Evolutionary conservation across 2,113 vertebrate genomes (phyloP).

Genomic region (Actenoides hombroni): DNA sequence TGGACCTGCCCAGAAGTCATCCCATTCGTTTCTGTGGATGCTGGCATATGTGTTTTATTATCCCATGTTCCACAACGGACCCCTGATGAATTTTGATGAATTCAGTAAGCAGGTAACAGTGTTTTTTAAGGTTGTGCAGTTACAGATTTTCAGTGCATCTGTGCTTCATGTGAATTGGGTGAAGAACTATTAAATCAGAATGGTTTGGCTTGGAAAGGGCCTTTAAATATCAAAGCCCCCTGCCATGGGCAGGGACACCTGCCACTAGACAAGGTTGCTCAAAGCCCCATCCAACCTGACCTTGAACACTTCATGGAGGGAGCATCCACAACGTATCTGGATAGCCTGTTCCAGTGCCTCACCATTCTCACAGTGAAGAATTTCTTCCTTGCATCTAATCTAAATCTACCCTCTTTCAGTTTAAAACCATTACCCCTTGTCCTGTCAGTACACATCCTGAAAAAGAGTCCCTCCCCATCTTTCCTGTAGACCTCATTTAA

Average conservation of each 20-base stretch:
- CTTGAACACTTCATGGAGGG: background rate
- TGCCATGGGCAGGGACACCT: background rate
- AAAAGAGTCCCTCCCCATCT: background rate
- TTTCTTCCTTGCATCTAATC: background rate
- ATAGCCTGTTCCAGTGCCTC: background rate
- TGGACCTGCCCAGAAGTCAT: slow-evolving; percentile 34
- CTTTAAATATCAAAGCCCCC: background rate
- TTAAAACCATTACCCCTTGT: background rate
- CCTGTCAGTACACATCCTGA: background rate
- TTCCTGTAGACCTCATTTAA: background rate
- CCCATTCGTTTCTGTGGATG: slow-evolving; percentile 81
- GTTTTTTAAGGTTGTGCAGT: background rate
- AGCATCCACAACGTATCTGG: background rate
- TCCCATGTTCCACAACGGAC: slow-evolving; percentile 93
- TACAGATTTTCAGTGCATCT: background rate
- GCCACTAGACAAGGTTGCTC: background rate
- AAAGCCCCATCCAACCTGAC: background rate
- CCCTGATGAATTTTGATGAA: slow-evolving; percentile 85
- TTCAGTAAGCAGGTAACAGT: slow-evolving; percentile 84
- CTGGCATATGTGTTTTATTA: slow-evolving; percentile 93
- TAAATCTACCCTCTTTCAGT: background rate
- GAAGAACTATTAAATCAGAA: background rate
- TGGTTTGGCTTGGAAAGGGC: too few relatives aligned
- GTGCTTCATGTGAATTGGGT: background rate
- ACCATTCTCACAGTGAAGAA: background rate